Evolutionary conservation across 2,113 vertebrate genomes (phyloP), one percentile per base, ranked within the genome.

Genomic region (Taurulus bubalis): DNA sequence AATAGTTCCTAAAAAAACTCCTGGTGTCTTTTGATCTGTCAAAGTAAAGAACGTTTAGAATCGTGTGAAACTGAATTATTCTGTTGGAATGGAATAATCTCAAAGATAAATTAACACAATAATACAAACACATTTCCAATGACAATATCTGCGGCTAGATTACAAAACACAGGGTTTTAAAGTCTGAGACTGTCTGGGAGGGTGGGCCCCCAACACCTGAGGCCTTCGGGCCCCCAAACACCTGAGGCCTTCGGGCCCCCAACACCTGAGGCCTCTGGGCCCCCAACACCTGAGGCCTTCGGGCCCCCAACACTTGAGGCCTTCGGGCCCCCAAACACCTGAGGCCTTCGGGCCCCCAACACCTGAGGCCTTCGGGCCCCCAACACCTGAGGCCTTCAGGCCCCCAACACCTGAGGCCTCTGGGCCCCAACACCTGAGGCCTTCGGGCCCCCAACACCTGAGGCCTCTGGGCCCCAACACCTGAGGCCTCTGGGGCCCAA

Each of bases 401-500:
- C n/a, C n/a, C 88, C 65, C 53, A 68, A 73, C 34, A 64, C 28
- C 82, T 84, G 56, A n/a, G n/a, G n/a, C n/a, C n/a, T n/a, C n/a
- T n/a, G n/a, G n/a, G n/a, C n/a, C n/a, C n/a, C n/a, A n/a, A n/a
- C 30, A 30, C 24, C n/a, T 64, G 59, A 58, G 49, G 36, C 16
- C 24, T 42, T n/a, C 8, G 6, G 53, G 30, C 42, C 20, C 56
- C 24, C 36, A 8, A 38, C 36, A 38, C 36, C 36, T 38, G 36
- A 56, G 47, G 34, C 16, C n/a, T 40, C n/a, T n/a, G n/a, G n/a
- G n/a, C n/a, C 88, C 65, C 53, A 68, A 73, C 34, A 64, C 28
- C 82, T 84, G 56, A 56, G 47, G 34, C 16, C n/a, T 40, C n/a
- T n/a, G n/a, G n/a, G n/a, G n/a, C 88, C 65, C 53, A 68, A 73